phyloP scores from a whole-genome alignment of 2,113 vertebrate genomes.

The Pterocles orientalis region DNA sequence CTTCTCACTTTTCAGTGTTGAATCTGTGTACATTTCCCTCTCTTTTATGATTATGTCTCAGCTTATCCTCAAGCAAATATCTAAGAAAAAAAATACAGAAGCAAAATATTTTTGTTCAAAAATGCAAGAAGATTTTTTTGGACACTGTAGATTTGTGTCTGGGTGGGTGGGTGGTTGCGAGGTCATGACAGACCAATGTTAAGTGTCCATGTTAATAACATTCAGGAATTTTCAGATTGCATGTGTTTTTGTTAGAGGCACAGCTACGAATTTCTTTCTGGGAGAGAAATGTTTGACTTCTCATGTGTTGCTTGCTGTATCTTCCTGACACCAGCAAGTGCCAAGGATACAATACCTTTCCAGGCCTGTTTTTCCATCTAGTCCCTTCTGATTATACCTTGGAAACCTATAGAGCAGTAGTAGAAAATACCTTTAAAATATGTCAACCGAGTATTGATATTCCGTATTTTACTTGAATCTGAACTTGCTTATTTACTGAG shows the following conservation, averaged over 20 bases:
- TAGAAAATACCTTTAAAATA: background rate
- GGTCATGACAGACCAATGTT: background rate
- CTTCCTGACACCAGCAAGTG: background rate
- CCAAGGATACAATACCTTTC: background rate
- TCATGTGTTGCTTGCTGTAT: background rate
- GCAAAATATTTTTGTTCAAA: background rate
- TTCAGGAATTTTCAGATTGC: background rate
- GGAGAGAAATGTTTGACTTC: background rate
- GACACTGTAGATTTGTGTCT: background rate
- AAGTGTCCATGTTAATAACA: background rate
- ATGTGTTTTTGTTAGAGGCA: background rate
- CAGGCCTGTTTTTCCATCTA: background rate
- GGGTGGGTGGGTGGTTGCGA: accelerated
- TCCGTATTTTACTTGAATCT: background rate
- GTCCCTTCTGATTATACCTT: background rate
- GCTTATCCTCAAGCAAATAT: background rate
- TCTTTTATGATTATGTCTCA: background rate
- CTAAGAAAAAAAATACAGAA: background rate
- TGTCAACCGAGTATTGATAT: background rate
- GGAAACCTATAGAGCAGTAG: background rate
- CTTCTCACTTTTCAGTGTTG: background rate
- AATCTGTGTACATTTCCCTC: background rate
- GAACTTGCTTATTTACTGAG: background rate
- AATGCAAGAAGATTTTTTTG: background rate
- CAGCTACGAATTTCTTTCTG: background rate